Conservation (phyloP, 2,797 vertebrate genomes). For the Notoglanidium macrostoma region DNA sequence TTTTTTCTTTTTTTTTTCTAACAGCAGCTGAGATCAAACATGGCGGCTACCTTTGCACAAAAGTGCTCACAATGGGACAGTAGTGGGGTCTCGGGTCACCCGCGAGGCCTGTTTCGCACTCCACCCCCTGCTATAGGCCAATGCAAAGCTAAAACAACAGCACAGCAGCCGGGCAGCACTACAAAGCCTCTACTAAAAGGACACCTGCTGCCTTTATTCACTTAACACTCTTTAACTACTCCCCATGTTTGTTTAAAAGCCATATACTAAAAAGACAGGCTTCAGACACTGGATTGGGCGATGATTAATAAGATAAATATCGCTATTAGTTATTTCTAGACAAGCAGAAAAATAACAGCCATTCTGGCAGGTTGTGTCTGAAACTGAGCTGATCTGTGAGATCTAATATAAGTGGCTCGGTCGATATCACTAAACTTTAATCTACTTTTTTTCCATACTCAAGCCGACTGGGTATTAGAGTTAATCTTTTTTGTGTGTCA, state of each 20-base stretch:
- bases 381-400: constrained; percentile 56
- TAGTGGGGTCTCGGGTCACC: constrained; percentile 76
- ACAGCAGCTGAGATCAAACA: constrained; percentile 49
- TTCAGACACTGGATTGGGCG: constrained; percentile 66
- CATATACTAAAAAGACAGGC: constrained; percentile 71
- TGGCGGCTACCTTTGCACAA: constrained; percentile 56
- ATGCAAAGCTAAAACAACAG: constrained; percentile 79
- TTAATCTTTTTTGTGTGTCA: constrained; percentile 85
- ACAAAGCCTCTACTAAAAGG: constrained; percentile 79
- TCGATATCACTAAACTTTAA: constrained; percentile 85
- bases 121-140: constrained; percentile 75
- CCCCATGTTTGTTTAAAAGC: constrained; percentile 77
- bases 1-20: constrained; percentile 12
- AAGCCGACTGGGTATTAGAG: constrained; percentile 83
- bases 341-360: constrained; percentile 64
- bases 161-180: constrained; percentile 73
- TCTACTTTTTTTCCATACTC: constrained; percentile 82
- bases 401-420: constrained; percentile 71
- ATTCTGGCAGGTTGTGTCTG: constrained; percentile 67
- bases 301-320: constrained; percentile 82
- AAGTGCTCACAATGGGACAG: constrained; percentile 71
- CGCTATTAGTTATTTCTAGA: constrained; percentile 77
- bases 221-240: constrained; percentile 74
- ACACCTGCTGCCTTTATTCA: constrained; percentile 82
- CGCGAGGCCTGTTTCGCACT: constrained; percentile 76